Evolutionary conservation across 1,140 invertebrate species (phyloP), one percentile per base, ranked within the genome.

Genomic region (Formica selysi): DNA sequence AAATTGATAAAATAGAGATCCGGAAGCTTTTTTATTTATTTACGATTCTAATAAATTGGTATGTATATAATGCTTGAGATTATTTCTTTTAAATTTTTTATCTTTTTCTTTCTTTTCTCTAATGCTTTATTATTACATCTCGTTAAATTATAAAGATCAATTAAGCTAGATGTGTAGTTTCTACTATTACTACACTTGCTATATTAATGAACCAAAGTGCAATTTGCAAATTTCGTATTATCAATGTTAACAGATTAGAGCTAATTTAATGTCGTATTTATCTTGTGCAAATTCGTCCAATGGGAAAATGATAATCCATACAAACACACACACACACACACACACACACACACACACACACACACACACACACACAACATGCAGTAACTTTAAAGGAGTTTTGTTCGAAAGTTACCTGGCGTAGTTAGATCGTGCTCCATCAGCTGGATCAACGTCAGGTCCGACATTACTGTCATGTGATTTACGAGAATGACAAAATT

Each of bases 241-340:
- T 68, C 65, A 22, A 41, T 68, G n/a, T 68, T 22, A 57, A 57
- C 8, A n/a, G 19, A 57, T 57, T 36, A 68, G 32, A 38, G n/a
- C n/a, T 68, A 41, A 41, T 22, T 41, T 41, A 16, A n/a, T 16
- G 5, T 26, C 16, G 10, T n/a, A 29, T 70, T 70, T 2, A 70
- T 13, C 29, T 70, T 3, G 16, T 16, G 22, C 6, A 70, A 48
- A 29, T 70, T 70, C 6, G 11, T 22, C 13, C 13, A 26, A 48
- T 38, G 36, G 13, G n/a, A 68, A 68, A 36, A 36, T 8, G 36
- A 4, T 32, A 41, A 57, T 57, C 7, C 6, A 3, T 13, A 48
- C 13, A 48, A 13, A 48, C 44, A 13, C 41, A 13, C 44, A 16
- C 13, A 16, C 44, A 48, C 22, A 22, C 22, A 22, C 22, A 22